These are phyloP conservation scores for Bombus picipes DNA, from an alignment of 1,140 invertebrate species.

Conservation along the genomic window DNA sequence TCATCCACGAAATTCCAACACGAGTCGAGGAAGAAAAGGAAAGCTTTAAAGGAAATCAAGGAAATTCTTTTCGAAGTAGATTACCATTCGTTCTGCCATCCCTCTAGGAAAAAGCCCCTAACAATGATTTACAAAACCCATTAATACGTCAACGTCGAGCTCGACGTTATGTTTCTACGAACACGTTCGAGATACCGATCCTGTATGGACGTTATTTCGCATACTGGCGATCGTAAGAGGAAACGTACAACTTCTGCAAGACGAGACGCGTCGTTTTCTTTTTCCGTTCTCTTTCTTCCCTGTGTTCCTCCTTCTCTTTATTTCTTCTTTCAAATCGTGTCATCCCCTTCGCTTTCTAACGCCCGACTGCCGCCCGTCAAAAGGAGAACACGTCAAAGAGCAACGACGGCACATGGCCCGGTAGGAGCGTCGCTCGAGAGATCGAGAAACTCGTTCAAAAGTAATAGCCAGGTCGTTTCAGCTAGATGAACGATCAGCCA, in stretches of 20 bases:
- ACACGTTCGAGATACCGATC: too few relatives aligned
- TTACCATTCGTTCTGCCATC: neutral
- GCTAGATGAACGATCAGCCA: conserved; percentile 36
- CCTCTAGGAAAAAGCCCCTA: neutral
- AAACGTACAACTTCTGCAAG: neutral
- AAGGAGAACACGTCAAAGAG: conserved; percentile 31
- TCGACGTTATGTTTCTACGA: neutral
- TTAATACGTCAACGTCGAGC: neutral
- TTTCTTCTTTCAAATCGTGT: neutral
- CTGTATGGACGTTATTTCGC: neutral
- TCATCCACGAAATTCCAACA: conserved; percentile 24
- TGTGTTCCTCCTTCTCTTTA: neutral
- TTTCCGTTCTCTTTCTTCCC: too few relatives aligned
- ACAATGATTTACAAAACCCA: neutral
- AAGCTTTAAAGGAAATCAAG: neutral
- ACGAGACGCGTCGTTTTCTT: neutral
- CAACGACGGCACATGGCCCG: neutral
- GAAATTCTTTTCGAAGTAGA: conserved; percentile 15
- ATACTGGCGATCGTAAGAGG: neutral
- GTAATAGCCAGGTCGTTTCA: conserved; percentile 31
- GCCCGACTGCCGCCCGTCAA: conserved; percentile 21
- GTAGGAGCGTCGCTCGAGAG: neutral
- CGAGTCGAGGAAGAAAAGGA: neutral
- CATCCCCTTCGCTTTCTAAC: neutral
- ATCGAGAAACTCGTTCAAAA: conserved; percentile 48